A percentile compares a stretch with the other conserved stretches of the same genome.
These are phyloP conservation scores for Notothenia coriiceps DNA, from an alignment of 2,113 vertebrate species.

Conservation along the genomic window DNA sequence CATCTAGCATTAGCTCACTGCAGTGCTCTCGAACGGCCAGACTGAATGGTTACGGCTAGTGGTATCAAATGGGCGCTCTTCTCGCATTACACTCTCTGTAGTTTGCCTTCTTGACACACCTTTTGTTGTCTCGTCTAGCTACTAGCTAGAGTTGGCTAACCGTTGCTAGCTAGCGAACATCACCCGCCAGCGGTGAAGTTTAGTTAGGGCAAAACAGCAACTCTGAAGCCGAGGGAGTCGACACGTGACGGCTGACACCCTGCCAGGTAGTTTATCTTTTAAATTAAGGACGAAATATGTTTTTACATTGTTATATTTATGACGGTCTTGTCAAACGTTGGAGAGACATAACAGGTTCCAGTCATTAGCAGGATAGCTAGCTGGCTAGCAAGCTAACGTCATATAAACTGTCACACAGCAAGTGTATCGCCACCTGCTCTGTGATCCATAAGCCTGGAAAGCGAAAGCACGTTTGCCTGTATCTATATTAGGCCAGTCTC, in stretches of 20 bases:
- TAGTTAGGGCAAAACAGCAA: slow-evolving; percentile 19
- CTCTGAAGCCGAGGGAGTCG: slow-evolving; percentile 10
- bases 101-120: slow-evolving; percentile 63
- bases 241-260: slow-evolving; percentile 32
- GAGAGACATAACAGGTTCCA: slow-evolving; percentile 4
- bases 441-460: slow-evolving; percentile 37
- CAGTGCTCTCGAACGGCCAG: not conserved
- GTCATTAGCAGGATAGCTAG: slow-evolving; percentile 19
- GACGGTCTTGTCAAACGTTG: slow-evolving; percentile 7
- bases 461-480: slow-evolving; percentile 42
- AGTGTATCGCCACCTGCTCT: slow-evolving; percentile 28
- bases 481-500: slow-evolving; percentile 42
- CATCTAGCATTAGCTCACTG: fast-evolving
- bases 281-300: not conserved
- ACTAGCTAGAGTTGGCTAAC: slow-evolving; percentile 48
- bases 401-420: slow-evolving; percentile 13
- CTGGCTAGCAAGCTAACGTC: slow-evolving; percentile 56
- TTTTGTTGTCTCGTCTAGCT: slow-evolving; percentile 71
- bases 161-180: slow-evolving; percentile 52
- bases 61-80: not conserved
- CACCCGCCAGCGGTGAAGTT: slow-evolving; percentile 14
- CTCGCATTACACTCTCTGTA: not conserved
- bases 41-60: slow-evolving; percentile 1
- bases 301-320: not conserved
- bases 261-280: slow-evolving; percentile 41